phyloP scores from a whole-genome alignment of 2,888 invertebrate genomes.

The Gasteruption jaculator region DNA sequence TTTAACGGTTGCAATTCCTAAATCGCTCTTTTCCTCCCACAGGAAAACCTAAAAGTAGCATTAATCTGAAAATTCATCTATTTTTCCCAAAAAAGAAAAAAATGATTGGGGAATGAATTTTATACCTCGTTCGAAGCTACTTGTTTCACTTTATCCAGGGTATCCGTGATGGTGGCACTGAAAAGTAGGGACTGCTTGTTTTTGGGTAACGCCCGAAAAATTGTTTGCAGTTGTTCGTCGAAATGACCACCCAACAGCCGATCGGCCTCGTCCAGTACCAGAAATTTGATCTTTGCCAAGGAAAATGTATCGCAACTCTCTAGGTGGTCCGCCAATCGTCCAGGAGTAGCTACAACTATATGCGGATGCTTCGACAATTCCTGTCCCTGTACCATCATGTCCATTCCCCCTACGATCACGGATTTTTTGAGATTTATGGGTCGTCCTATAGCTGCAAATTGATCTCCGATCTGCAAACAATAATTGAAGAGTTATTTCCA shows the following conservation, averaged over 20 bases:
- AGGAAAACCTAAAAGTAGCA: slow-evolving; percentile 41
- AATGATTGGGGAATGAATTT: slow-evolving; percentile 1
- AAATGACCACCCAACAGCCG: slow-evolving; percentile 77
- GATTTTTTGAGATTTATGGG: slow-evolving; percentile 77
- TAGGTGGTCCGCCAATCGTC: slow-evolving; percentile 88
- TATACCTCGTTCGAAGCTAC: slow-evolving; percentile 62
- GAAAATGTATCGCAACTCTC: slow-evolving; percentile 80
- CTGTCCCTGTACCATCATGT: slow-evolving; percentile 83
- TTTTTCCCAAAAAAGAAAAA: neutral
- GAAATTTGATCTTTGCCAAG: slow-evolving; percentile 72
- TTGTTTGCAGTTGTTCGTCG: slow-evolving; percentile 75
- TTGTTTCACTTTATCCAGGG: slow-evolving; percentile 64
- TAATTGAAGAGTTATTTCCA: too few species aligned
- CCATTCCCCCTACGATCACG: slow-evolving; percentile 93
- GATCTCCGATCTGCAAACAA: slow-evolving; percentile 78
- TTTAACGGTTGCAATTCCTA: slow-evolving; percentile 77
- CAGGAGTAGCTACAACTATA: slow-evolving; percentile 95
- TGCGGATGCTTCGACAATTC: slow-evolving; percentile 84
- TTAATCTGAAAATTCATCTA: neutral
- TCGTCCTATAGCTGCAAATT: slow-evolving; percentile 88
- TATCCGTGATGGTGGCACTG: slow-evolving; percentile 93
- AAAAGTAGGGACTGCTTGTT: slow-evolving; percentile 84
- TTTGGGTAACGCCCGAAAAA: slow-evolving; percentile 72
- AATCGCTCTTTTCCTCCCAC: slow-evolving; percentile 58
- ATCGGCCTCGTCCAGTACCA: slow-evolving; percentile 97